Percentiles rank a stretch among this genome's conserved stretches.
Conservation (phyloP, 1,140 invertebrate species). For the Drosophila burlai region DNA sequence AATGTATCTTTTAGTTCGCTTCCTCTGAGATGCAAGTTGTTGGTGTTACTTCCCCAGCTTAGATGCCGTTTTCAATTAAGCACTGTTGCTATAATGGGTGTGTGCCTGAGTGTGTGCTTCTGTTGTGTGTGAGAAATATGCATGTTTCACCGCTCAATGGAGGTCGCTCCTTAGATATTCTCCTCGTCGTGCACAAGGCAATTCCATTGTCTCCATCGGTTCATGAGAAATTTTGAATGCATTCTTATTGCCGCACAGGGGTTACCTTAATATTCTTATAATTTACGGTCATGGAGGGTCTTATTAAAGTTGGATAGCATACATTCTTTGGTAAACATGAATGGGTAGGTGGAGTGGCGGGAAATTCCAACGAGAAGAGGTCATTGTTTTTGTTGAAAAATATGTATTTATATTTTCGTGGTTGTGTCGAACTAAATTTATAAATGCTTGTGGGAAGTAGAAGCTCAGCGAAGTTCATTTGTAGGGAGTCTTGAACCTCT, state of each 20-base stretch:
- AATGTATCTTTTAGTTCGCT: slow-evolving; percentile 56
- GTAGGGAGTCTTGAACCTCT: background rate
- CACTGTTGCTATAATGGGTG: slow-evolving; percentile 39
- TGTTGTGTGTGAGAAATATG: slow-evolving; percentile 46
- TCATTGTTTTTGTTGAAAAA: background rate
- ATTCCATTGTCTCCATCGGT: slow-evolving; percentile 37
- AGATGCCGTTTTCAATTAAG: slow-evolving; percentile 64
- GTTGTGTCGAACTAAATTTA: background rate
- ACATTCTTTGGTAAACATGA: slow-evolving; percentile 36
- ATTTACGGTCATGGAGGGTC: slow-evolving; percentile 23
- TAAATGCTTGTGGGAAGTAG: background rate
- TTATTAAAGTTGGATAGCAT: slow-evolving; percentile 23
- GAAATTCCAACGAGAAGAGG: slow-evolving; percentile 6
- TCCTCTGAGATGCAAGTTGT: slow-evolving; percentile 16
- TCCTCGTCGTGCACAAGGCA: slow-evolving; percentile 28
- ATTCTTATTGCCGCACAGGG: slow-evolving; percentile 26
- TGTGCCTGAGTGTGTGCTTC: slow-evolving; percentile 3
- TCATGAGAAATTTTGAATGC: slow-evolving; percentile 40
- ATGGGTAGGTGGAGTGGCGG: background rate
- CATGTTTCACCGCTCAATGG: slow-evolving; percentile 55
- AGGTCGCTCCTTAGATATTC: slow-evolving; percentile 49
- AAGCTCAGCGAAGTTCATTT: background rate
- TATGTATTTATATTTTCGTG: background rate
- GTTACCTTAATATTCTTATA: slow-evolving; percentile 44
- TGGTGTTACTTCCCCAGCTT: slow-evolving; percentile 19